Evolutionary conservation across 2,113 vertebrate genomes (phyloP).

Genomic region (Oryzias celebensis): DNA sequence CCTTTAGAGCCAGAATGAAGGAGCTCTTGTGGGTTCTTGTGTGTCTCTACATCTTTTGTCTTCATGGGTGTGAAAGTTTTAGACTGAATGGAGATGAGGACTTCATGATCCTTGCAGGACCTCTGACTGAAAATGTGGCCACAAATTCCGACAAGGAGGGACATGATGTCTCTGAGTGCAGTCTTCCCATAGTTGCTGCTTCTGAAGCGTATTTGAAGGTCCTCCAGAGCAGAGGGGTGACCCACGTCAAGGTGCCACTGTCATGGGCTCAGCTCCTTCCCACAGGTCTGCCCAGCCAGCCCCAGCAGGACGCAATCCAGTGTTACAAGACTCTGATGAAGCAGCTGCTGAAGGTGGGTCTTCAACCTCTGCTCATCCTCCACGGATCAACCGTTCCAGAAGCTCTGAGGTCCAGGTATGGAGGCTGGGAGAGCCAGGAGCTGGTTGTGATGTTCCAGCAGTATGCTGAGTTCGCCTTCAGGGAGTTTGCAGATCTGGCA

Average conservation of each 20-base stretch:
- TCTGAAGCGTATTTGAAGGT: slow-evolving; percentile 67
- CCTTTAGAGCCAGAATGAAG: slow-evolving; percentile 71
- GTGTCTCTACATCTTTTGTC: slow-evolving; percentile 55
- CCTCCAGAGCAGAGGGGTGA: slow-evolving; percentile 72
- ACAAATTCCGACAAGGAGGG: slow-evolving; percentile 1
- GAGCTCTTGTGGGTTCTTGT: slow-evolving; percentile 27
- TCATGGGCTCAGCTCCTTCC: slow-evolving; percentile 80
- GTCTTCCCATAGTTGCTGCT: slow-evolving; percentile 29
- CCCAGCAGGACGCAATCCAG: slow-evolving; percentile 49
- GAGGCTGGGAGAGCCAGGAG: slow-evolving; percentile 39
- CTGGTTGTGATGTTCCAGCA: slow-evolving; percentile 73
- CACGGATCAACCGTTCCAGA: slow-evolving; percentile 67
- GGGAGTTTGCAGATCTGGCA: slow-evolving; percentile 77
- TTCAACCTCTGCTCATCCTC: slow-evolving; percentile 80
- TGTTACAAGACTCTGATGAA: slow-evolving; percentile 81
- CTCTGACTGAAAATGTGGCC: slow-evolving; percentile 60
- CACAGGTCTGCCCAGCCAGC: slow-evolving; percentile 27
- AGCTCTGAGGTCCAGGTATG: not conserved
- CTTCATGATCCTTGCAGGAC: slow-evolving; percentile 81
- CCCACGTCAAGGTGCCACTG: slow-evolving; percentile 84
- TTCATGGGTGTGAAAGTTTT: slow-evolving; percentile 31
- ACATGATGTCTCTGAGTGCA: slow-evolving; percentile 60
- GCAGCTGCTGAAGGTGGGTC: slow-evolving; percentile 60
- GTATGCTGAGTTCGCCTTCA: slow-evolving; percentile 83
- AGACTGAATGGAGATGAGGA: slow-evolving; percentile 29